These are phyloP conservation scores for Asobara japonica DNA, from an alignment of 1,140 invertebrate genomes.

Conservation along the genomic window DNA sequence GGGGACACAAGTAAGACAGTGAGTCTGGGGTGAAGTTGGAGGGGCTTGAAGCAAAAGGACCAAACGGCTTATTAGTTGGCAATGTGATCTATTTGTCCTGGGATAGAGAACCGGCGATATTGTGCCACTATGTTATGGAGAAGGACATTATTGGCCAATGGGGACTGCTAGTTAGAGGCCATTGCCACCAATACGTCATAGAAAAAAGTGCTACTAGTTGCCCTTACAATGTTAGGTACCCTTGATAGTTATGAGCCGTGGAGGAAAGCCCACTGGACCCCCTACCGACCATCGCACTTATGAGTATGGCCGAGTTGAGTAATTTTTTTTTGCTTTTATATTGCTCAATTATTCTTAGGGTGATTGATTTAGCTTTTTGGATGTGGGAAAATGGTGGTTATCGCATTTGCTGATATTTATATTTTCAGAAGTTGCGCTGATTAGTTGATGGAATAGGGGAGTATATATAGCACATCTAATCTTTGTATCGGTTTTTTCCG, in stretches of 20 bases:
- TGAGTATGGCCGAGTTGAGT: conserved; percentile 35
- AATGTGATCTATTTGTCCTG: conserved; percentile 65
- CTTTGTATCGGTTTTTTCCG: too few species aligned
- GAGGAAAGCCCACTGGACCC: conserved; percentile 25
- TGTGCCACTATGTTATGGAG: conserved; percentile 60
- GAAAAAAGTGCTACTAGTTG: conserved; percentile 20
- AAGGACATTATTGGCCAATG: conserved; percentile 63
- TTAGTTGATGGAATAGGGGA: too few species aligned
- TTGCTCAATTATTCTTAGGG: conserved; percentile 52
- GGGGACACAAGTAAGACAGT: conserved; percentile 22
- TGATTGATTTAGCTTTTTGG: background rate
- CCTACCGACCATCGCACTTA: conserved; percentile 45
- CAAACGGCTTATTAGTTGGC: conserved; percentile 56
- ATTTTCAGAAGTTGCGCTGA: background rate
- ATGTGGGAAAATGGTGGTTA: background rate
- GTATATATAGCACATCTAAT: too few species aligned
- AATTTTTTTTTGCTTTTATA: conserved; percentile 56
- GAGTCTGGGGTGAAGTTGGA: conserved; percentile 23
- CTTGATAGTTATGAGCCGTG: conserved; percentile 22
- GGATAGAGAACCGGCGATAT: conserved; percentile 62
- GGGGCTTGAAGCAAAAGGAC: conserved; percentile 34
- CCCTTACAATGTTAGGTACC: conserved; percentile 17
- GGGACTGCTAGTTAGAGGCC: conserved; percentile 56
- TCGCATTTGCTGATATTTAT: background rate
- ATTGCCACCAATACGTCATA: conserved; percentile 17